Conservation (phyloP, 2,888 invertebrate species). For the Drosophila nigritarsus region DNA sequence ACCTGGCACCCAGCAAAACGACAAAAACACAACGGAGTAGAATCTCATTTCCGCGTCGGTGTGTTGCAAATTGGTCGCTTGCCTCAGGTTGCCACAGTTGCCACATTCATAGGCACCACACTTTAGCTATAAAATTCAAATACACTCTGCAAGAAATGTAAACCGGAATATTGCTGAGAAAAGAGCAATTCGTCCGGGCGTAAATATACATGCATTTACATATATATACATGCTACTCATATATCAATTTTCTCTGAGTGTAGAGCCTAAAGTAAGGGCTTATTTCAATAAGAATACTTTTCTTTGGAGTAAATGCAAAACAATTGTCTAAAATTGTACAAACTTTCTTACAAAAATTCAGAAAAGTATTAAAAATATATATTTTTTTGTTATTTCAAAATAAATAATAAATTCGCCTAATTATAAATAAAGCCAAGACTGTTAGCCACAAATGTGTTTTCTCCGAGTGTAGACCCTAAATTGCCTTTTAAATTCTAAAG, state of each 20-base stretch:
- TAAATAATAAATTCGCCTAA: too few species aligned
- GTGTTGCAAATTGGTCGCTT: slow-evolving; percentile 32
- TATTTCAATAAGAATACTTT: not conserved
- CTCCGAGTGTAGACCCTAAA: not conserved
- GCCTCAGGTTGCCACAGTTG: slow-evolving; percentile 10
- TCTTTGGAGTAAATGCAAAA: not conserved
- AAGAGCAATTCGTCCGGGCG: not conserved
- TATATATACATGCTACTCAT: not conserved
- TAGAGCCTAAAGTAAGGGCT: not conserved
- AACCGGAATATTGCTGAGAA: not conserved
- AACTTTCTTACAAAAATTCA: not conserved
- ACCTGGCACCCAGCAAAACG: slow-evolving; percentile 3
- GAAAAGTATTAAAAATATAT: not conserved
- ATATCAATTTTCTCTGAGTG: not conserved
- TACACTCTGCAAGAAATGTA: not conserved
- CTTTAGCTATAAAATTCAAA: not conserved
- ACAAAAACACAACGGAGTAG: not conserved
- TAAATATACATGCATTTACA: too few species aligned
- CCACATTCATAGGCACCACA: not conserved
- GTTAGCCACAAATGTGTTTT: not conserved
- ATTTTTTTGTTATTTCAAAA: too few species aligned
- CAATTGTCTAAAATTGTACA: not conserved
- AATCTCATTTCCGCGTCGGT: slow-evolving; percentile 54
- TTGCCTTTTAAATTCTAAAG: not conserved
- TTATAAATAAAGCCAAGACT: too few species aligned